Conservation (phyloP, 2,113 vertebrate species). For the Phalacrocorax aristotelis region DNA sequence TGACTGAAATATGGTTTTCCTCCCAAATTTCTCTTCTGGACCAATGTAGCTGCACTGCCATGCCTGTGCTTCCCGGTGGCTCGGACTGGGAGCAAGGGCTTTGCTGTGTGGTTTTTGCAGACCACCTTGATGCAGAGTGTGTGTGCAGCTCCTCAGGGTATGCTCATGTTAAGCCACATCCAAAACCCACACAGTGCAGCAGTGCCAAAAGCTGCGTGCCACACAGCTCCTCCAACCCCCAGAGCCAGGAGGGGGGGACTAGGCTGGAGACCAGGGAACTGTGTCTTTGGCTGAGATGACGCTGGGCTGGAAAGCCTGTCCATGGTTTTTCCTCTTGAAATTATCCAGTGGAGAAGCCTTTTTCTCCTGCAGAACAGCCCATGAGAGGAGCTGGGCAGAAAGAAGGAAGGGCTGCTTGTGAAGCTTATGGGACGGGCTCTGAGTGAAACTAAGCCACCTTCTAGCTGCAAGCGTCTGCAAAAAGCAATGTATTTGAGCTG, state of each 20-base stretch:
- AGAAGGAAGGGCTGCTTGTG: neutral
- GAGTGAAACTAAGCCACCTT: neutral
- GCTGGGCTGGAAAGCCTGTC: neutral
- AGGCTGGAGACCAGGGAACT: accelerated
- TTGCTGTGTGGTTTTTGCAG: neutral
- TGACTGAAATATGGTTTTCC: neutral
- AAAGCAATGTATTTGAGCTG: accelerated
- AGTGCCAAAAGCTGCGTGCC: neutral
- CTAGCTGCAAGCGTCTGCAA: neutral
- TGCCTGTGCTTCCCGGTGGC: neutral
- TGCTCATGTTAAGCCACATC: neutral
- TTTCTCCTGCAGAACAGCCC: neutral
- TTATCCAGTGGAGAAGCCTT: neutral
- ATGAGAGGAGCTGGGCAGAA: neutral
- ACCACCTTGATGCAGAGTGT: accelerated
- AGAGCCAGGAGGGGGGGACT: neutral
- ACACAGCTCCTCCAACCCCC: neutral
- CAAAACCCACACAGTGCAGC: neutral
- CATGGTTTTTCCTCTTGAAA: neutral
- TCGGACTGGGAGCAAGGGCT: accelerated
- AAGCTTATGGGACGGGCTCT: neutral
- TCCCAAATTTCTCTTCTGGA: neutral
- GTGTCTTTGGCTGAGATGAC: neutral
- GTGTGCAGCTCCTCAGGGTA: neutral
- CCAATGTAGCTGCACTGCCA: neutral